These are phyloP conservation scores for Myzus persicae DNA, from an alignment of 1,140 invertebrate species.

Conservation along the genomic window DNA sequence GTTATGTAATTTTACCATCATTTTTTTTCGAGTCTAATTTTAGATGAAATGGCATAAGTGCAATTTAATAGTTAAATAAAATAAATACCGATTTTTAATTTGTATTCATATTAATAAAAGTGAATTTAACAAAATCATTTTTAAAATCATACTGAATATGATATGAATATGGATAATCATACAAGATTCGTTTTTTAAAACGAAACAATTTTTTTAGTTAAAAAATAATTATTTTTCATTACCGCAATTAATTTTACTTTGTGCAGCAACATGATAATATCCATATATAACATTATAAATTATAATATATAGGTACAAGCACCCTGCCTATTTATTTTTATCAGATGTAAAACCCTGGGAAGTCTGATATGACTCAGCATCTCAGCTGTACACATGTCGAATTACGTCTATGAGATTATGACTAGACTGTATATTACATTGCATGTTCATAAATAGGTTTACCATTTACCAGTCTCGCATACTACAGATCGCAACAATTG, in stretches of 20 bases:
- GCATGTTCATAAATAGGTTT: too few relatives aligned
- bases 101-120: background rate
- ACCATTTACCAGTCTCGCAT: background rate
- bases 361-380: background rate
- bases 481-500: background rate
- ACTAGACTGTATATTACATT: background rate
- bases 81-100: background rate
- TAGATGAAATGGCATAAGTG: background rate
- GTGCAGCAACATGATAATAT: background rate
- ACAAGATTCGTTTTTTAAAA: background rate
- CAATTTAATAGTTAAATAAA: background rate
- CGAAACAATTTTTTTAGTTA: background rate
- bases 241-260: background rate
- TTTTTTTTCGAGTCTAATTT: background rate
- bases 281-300: background rate
- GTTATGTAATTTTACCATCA: background rate
- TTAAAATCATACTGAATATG: too few relatives aligned
- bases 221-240: too few relatives aligned
- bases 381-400: background rate
- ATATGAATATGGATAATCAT: too few relatives aligned
- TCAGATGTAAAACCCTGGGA: background rate
- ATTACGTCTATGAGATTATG: background rate
- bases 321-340: background rate
- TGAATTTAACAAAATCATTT: background rate
- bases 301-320: background rate